These are phyloP conservation scores for Odontamblyopus rebecca DNA, from an alignment of 2,797 vertebrate genomes.

Conservation along the genomic window DNA sequence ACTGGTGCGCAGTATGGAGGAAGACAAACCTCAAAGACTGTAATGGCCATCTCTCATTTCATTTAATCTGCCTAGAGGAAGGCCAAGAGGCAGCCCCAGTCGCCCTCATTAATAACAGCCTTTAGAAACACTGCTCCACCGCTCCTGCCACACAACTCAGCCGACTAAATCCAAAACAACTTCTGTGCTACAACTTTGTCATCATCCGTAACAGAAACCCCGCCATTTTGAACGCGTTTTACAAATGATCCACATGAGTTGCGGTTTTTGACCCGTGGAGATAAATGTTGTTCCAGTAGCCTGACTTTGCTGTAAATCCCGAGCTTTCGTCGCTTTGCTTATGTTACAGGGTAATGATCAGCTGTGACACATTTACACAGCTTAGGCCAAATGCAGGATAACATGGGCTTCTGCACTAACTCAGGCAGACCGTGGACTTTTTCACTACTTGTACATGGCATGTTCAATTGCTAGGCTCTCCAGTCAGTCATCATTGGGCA, in stretches of 20 bases:
- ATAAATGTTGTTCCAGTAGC: conserved; percentile 27
- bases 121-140: conserved; percentile 60
- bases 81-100: conserved; percentile 69
- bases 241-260: conserved; percentile 58
- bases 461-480: background rate
- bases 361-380: conserved; percentile 49
- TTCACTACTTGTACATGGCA: conserved; percentile 11
- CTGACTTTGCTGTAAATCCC: conserved; percentile 12
- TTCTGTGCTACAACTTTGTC: conserved; percentile 46
- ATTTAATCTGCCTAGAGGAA: conserved; percentile 79
- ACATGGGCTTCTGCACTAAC: conserved; percentile 6
- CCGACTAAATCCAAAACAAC: conserved; percentile 54
- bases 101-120: conserved; percentile 78
- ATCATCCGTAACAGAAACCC: conserved; percentile 62
- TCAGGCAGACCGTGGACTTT: background rate
- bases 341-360: conserved; percentile 26
- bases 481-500: background rate
- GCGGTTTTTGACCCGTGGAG: conserved; percentile 10
- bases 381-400: conserved; percentile 37
- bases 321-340: background rate
- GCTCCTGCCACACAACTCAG: conserved; percentile 57
- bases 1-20: conserved; percentile 37
- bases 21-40: conserved; percentile 68
- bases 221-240: conserved; percentile 65
- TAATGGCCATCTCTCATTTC: conserved; percentile 79